A percentile compares a stretch with the other conserved stretches of the same genome.
These are phyloP conservation scores for Speoplatyrhinus poulsoni DNA, from an alignment of 2,113 vertebrate genomes.

Conservation along the genomic window DNA sequence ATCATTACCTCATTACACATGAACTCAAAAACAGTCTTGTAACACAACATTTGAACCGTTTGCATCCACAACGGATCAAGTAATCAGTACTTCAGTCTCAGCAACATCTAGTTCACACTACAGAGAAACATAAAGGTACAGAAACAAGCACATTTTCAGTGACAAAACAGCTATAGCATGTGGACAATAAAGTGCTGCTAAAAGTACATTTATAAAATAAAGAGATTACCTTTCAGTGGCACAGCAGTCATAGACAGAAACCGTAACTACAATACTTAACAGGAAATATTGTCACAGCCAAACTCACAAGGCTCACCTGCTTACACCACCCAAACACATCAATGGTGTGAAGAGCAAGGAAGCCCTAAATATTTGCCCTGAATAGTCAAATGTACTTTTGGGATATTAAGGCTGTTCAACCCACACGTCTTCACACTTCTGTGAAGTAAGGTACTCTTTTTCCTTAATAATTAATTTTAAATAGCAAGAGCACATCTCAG, in stretches of 20 bases:
- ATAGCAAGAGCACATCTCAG: not conserved
- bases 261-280: not conserved
- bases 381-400: conserved; percentile 7
- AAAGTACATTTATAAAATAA: conserved; percentile 24
- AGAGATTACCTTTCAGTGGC: conserved; percentile 19
- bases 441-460: too few relatives aligned
- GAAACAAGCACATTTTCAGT: conserved; percentile 7
- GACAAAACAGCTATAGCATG: conserved; percentile 24
- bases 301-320: not conserved
- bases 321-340: not conserved
- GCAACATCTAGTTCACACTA: conserved; percentile 7
- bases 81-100: conserved; percentile 49
- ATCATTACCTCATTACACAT: too few relatives aligned
- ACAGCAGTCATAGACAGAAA: conserved; percentile 56
- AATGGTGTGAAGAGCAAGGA: conserved; percentile 10
- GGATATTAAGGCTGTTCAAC: not conserved
- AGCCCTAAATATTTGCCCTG: conserved; percentile 7
- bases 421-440: not conserved
- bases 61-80: conserved; percentile 22
- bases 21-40: too few relatives aligned
- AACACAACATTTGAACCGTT: not conserved
- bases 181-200: conserved; percentile 68
- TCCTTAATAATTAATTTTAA: conserved; percentile 4
- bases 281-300: not conserved
- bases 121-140: not conserved